phyloP scores from a whole-genome alignment of 2,113 vertebrate genomes.

The Prolemur simus region DNA sequence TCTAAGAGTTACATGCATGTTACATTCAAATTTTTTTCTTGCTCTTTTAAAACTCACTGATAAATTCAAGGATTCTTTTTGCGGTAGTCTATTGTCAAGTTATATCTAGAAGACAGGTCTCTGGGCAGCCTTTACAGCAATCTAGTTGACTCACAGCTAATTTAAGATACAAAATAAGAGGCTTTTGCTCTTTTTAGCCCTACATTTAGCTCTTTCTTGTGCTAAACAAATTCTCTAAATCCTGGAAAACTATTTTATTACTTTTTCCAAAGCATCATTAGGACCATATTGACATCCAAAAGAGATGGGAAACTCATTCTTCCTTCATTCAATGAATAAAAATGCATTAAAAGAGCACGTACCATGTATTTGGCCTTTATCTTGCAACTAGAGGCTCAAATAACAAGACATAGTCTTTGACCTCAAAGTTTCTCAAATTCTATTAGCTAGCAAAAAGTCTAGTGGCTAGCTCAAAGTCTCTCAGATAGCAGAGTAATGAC shows the following conservation, averaged over 20 bases:
- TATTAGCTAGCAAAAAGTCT: not conserved
- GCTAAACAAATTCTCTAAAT: not conserved
- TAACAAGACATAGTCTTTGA: not conserved
- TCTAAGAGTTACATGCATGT: not conserved
- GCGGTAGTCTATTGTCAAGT: not conserved
- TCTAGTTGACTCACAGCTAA: not conserved
- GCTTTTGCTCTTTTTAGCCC: not conserved
- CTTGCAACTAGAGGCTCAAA: not conserved
- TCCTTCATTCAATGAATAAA: conserved; percentile 41
- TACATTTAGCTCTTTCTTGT: conserved; percentile 40
- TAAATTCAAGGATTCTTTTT: conserved; percentile 39
- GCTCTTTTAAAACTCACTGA: conserved; percentile 32
- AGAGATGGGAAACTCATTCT: not conserved
- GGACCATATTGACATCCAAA: not conserved
- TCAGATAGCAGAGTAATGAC: not conserved
- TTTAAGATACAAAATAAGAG: conserved; percentile 34
- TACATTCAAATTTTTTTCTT: conserved; percentile 21
- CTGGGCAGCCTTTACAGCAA: not conserved
- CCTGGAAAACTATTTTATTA: conserved; percentile 4
- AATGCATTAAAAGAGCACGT: not conserved
- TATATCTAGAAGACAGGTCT: not conserved
- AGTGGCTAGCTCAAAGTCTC: not conserved
- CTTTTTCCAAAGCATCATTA: not conserved
- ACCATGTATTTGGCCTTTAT: not conserved
- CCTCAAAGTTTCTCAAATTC: not conserved